phyloP scores from a whole-genome alignment of 1,140 invertebrate species.

The Andricus grossulariae region DNA sequence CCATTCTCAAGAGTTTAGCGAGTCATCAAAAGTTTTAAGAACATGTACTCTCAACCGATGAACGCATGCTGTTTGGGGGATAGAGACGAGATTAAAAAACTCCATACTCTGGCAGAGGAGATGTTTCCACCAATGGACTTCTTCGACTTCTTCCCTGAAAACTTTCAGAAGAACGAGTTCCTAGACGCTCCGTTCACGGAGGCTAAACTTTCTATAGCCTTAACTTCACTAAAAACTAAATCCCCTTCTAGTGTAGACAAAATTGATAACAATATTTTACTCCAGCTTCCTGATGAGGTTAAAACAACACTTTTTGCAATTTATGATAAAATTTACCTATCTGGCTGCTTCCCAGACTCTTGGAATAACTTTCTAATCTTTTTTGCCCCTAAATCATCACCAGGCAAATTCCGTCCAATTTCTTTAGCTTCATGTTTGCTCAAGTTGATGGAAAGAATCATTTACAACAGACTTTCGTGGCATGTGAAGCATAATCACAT shows the following conservation, averaged over 20 bases:
- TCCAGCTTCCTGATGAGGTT: not conserved
- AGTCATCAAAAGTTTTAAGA: not conserved
- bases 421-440: no score
- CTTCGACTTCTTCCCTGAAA: not conserved
- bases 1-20: not conserved
- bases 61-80: not conserved
- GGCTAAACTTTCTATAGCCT: no score
- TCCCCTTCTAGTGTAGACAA: constrained; percentile 24
- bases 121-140: no score
- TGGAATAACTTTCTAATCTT: constrained; percentile 28
- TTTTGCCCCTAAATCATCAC: constrained; percentile 33
- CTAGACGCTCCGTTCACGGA: no score
- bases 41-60: not conserved
- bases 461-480: no score
- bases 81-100: not conserved
- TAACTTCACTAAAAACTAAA: no score
- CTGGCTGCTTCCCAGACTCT: not conserved
- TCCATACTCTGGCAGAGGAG: not conserved
- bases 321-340: not conserved
- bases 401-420: constrained; percentile 27
- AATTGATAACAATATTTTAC: constrained; percentile 11
- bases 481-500: not conserved
- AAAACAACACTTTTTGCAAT: not conserved
- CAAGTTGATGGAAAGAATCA: no score
- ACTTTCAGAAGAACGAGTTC: no score